Evolutionary conservation across 2,888 invertebrate species (phyloP), one percentile per base, ranked within the genome.

Genomic region (Scrobipalpa atriplicella): DNA sequence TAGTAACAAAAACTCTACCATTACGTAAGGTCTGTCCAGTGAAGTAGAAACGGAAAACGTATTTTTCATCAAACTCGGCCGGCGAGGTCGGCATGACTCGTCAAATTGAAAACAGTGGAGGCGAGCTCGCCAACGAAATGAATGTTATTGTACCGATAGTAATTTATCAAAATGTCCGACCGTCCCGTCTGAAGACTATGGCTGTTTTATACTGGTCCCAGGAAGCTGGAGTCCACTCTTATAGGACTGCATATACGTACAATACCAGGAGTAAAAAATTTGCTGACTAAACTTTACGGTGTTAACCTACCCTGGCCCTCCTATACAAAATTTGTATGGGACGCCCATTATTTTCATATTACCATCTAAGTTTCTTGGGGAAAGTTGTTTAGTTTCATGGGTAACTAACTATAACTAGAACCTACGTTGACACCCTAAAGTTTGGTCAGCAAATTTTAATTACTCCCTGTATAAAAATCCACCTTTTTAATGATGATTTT

Each of bases 111-210:
- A 88, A 85, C 79, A 84, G 77, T 78, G 74, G 81, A 81, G 78
- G 75, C 77, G 76, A 75, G 75, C 78, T 73, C 75, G 74, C 68
- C 75, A 77, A 77, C 73, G 78, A 77, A 86, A 86, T 80, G 77
- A 85, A 85, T 85, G 85, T 84, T 87, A 89, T 89, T 89, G 85
- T 86, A 79, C 77, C 80, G 77, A 82, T 81, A 81, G 85, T 84
- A 85, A 90, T 91, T 89, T 89, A 90, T 90, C 90, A 91, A 90
- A 88, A 86, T 75, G 87, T 88, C 87, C 74, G 77, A 75, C 71
- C 73, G 68, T 69, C 73, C 70, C 71, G 74, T 71, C 73, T 72
- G 72, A 73, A 72, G 70, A 71, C 70, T 68, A 68, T 68, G 68
- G 68, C 68, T 66, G 71, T 68, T 72, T 73, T 72, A 72, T 72